Conservation (phyloP, 2,797 vertebrate genomes). For the Poecilia picta region DNA sequence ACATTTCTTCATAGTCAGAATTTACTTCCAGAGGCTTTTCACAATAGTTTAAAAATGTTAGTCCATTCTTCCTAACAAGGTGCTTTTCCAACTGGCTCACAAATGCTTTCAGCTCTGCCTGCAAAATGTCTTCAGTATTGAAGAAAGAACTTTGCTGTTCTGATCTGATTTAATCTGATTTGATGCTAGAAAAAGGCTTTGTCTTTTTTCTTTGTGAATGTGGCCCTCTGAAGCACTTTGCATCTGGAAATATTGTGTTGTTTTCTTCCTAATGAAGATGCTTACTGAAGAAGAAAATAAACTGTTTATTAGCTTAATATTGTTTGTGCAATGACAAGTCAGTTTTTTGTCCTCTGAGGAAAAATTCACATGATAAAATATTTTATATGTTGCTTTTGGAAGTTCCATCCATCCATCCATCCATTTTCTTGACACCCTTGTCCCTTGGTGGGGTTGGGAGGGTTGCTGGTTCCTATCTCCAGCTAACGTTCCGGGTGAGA, state of each 20-base stretch:
- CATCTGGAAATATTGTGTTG: constrained; percentile 3
- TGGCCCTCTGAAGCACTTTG: constrained; percentile 29
- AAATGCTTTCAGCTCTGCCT: not conserved
- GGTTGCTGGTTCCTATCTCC: no score
- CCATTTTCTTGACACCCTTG: no score
- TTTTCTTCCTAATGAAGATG: constrained; percentile 27
- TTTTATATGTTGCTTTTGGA: not conserved
- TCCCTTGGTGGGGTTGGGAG: no score
- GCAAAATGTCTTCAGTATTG: not conserved
- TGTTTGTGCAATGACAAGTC: constrained; percentile 2
- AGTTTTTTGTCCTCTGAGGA: not conserved
- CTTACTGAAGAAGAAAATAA: constrained; percentile 20
- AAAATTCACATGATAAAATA: not conserved
- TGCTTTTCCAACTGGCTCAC: not conserved
- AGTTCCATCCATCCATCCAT: no score
- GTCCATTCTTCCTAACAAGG: not conserved
- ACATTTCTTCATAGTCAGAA: not conserved
- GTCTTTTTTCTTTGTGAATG: not conserved
- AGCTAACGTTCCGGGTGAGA: no score
- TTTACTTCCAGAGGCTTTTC: not conserved
- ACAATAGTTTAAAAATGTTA: not conserved
- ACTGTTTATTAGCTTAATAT: constrained; percentile 15
- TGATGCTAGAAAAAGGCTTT: not conserved
- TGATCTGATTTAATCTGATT: not conserved
- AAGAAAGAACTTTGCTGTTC: not conserved